Conservation (phyloP, 1,140 invertebrate genomes). For the Euura lappo region DNA sequence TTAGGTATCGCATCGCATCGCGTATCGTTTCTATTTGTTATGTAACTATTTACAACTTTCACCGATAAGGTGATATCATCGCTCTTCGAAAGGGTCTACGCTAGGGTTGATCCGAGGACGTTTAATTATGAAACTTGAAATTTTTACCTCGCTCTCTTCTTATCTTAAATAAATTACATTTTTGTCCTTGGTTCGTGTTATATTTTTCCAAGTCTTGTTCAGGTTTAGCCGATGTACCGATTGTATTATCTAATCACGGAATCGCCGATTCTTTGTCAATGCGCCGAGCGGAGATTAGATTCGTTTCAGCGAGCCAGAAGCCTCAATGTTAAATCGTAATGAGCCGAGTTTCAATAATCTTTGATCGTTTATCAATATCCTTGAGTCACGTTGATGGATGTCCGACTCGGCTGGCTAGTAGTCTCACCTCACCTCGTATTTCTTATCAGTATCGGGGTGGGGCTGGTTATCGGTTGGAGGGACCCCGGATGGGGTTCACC, state of each 20-base stretch:
- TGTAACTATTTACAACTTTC: neutral
- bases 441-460: conserved; percentile 55
- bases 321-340: no score
- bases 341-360: no score
- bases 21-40: neutral
- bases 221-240: neutral
- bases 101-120: no score
- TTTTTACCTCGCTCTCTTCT: neutral
- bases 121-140: no score
- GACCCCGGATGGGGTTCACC: conserved; percentile 47
- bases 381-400: neutral
- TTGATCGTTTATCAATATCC: neutral
- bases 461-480: conserved; percentile 51
- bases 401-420: conserved; percentile 24
- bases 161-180: neutral
- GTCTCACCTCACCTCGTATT: conserved; percentile 33
- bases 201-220: neutral
- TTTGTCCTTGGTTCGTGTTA: neutral
- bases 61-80: neutral
- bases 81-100: no score
- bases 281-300: neutral
- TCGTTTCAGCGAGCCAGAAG: no score
- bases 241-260: neutral
- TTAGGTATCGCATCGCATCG: no score
- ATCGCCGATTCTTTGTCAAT: neutral